Conservation (phyloP, 2,113 vertebrate genomes). For the Falco punctatus region DNA sequence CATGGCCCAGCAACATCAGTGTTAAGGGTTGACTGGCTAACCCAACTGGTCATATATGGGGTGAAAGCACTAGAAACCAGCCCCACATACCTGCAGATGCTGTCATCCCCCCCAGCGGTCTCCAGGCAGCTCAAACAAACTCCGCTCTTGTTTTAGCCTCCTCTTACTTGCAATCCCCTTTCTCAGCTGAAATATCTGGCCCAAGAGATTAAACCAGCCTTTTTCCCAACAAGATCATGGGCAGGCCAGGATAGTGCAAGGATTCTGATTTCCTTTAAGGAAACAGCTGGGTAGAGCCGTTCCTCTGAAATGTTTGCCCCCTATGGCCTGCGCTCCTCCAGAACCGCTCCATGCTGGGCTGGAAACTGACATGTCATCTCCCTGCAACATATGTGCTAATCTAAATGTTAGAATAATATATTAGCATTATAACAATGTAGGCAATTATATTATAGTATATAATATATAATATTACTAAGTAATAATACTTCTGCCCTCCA, state of each 20-base stretch:
- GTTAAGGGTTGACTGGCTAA: not conserved
- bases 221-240: not conserved
- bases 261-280: not conserved
- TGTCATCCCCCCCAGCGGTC: not conserved
- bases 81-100: not conserved
- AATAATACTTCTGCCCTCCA: not conserved
- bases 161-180: not conserved
- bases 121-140: not conserved
- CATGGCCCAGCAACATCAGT: not conserved
- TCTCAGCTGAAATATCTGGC: not conserved
- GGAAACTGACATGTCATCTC: not conserved
- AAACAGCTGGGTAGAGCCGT: not conserved
- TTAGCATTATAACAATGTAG: not conserved
- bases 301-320: fast-evolving
- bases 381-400: not conserved
- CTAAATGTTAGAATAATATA: not conserved
- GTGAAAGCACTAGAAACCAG: not conserved
- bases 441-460: not conserved
- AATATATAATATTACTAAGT: not conserved
- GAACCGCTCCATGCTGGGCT: not conserved
- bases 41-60: fast-evolving
- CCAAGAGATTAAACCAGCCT: not conserved
- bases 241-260: not conserved
- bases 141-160: not conserved
- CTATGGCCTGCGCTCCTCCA: fast-evolving